phyloP scores from a whole-genome alignment of 2,888 invertebrate genomes.

The Trypoxylon attenuatum region DNA sequence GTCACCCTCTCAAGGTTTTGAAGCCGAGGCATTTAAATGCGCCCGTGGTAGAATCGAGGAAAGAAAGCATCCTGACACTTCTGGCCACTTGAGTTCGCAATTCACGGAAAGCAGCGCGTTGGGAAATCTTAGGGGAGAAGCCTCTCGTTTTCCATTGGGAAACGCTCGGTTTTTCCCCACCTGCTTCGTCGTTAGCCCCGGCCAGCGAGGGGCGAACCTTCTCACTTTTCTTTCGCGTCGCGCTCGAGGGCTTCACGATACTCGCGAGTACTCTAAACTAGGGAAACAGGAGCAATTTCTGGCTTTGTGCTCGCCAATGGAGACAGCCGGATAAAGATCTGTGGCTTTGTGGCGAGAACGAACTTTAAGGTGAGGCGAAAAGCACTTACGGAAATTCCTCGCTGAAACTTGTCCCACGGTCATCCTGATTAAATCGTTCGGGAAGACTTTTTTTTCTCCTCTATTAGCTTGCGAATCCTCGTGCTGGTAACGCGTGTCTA shows the following conservation, averaged over 20 bases:
- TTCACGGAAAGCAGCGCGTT: conserved; percentile 28
- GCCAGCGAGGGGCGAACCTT: no score
- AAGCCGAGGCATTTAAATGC: conserved; percentile 24
- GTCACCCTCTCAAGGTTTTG: conserved; percentile 6
- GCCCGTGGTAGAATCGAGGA: conserved; percentile 21
- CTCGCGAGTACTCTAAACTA: conserved; percentile 21
- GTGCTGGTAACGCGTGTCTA: no score
- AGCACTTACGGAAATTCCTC: no score
- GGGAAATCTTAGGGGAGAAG: conserved; percentile 38
- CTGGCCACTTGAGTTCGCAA: conserved; percentile 29
- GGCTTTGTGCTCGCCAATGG: background rate
- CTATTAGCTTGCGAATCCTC: no score
- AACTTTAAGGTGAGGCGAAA: no score
- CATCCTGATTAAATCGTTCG: no score
- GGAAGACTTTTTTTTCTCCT: background rate
- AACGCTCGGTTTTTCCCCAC: conserved; percentile 6
- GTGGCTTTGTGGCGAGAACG: no score
- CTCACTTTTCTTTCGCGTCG: background rate
- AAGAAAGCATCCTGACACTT: conserved; percentile 20
- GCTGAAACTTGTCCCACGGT: no score
- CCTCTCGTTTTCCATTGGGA: conserved; percentile 17
- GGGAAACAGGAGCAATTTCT: conserved; percentile 23
- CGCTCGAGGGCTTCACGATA: conserved; percentile 10
- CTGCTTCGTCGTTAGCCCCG: background rate
- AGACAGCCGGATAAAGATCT: no score